phyloP scores from a whole-genome alignment of 2,113 vertebrate genomes.

The Dipodomys ordii region DNA sequence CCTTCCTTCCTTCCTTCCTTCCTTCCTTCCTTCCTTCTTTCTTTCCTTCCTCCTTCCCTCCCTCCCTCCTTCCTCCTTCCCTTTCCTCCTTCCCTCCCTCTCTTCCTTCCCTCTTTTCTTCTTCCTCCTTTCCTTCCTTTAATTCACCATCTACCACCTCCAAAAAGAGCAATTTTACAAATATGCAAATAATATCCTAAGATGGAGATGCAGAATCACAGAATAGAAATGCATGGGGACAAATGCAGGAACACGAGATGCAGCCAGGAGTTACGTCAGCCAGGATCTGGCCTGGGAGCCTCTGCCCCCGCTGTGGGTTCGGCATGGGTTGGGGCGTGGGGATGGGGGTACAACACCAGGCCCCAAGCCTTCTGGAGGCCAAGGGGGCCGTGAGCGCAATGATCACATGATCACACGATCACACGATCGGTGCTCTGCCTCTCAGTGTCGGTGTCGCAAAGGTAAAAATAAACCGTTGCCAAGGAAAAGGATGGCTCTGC shows the following conservation, averaged over 20 bases:
- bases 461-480: conserved; percentile 69
- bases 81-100: too few species aligned
- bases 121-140: background rate
- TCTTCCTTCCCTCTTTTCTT: accelerated
- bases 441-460: background rate
- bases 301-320: background rate
- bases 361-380: background rate
- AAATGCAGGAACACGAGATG: background rate
- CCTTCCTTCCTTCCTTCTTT: background rate
- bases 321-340: too few species aligned
- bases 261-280: background rate
- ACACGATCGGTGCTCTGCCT: background rate
- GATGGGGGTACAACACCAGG: background rate
- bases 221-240: background rate
- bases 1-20: too few species aligned
- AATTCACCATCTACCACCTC: background rate
- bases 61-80: too few species aligned
- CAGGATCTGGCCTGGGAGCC: background rate
- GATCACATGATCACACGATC: too few species aligned
- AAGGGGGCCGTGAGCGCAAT: background rate
- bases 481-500: conserved; percentile 49
- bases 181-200: background rate
- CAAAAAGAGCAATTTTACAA: background rate
- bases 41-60: too few species aligned
- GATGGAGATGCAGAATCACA: background rate